Percentiles rank a stretch among this genome's conserved stretches.
phyloP scores from a whole-genome alignment of 2,113 vertebrate species.

The Blennius ocellaris region DNA sequence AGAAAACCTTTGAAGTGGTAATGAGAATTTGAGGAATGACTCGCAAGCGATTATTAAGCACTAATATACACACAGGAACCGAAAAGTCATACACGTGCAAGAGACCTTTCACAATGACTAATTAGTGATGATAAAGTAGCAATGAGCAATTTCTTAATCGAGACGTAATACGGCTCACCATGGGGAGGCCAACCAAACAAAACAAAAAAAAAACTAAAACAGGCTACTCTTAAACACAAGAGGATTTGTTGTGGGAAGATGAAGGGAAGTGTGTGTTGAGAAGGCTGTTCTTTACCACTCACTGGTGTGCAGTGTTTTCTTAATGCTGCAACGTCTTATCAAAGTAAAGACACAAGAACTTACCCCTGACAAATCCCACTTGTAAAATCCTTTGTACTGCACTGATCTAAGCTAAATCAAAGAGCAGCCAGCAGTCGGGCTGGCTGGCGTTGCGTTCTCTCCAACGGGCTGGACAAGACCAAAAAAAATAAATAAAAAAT shows the following conservation, averaged over 20 bases:
- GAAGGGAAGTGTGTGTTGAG: neutral
- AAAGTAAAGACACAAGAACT: conserved; percentile 59
- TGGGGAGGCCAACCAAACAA: conserved; percentile 12
- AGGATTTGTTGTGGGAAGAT: conserved; percentile 22
- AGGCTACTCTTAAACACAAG: conserved; percentile 24
- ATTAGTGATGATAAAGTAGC: conserved; percentile 60
- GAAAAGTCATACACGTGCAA: conserved; percentile 37
- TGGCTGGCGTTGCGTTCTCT: conserved; percentile 12
- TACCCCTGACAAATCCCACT: conserved; percentile 61
- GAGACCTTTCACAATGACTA: conserved; percentile 51
- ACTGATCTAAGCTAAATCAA: conserved; percentile 65
- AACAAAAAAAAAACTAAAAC: neutral
- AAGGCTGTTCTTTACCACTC: conserved; percentile 10
- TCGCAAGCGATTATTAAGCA: conserved; percentile 57
- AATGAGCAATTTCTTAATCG: conserved; percentile 56
- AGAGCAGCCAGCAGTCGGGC: conserved; percentile 42
- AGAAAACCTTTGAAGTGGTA: conserved; percentile 59
- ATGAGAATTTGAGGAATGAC: conserved; percentile 65
- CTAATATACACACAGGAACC: conserved; percentile 44
- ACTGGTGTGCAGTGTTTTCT: conserved; percentile 24
- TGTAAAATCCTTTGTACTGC: conserved; percentile 61
- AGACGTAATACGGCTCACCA: conserved; percentile 24
- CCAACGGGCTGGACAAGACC: conserved; percentile 31
- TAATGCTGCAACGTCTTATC: conserved; percentile 50
- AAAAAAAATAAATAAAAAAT: too few species aligned